Evolutionary conservation across 2,113 vertebrate species (phyloP), one percentile per base, ranked within the genome.

Genomic region (Chaenogobius annularis): DNA sequence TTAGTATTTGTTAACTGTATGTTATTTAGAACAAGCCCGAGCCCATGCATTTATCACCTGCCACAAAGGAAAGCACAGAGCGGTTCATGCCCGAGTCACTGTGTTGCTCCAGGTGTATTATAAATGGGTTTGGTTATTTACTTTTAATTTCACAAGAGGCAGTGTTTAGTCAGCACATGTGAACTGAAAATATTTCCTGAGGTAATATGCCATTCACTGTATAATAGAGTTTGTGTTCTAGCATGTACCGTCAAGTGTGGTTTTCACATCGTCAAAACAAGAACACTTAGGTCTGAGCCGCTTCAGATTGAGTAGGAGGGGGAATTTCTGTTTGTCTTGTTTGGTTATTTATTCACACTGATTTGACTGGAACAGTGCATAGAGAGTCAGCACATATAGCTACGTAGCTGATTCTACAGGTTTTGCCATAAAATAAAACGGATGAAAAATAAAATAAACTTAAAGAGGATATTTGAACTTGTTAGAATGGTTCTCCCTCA

Each of bases 241-340:
- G 84, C 84, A 82, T 84, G 83, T 75, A 90, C 77, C 84, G 90
- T 92, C 88, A 85, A 72, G 73, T 94, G 95, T 91, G 95, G 95
- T 94, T 92, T 90, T 87, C 81, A 91, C 91, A 93, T 93, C 92
- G 94, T 96, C 96, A 96, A 94, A 96, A 94, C 95, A 95, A 92
- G 93, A 96, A 90, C 89, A 89, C 90, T 95, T 92, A 86, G 92
- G 78, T 79, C 82, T 88, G 79, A 82, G 68, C 67, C 69, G 80
- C 80, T 77, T 84, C 70, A 90, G 92, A 92, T 91, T 75, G 68
- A 55, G 92, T 90, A 82, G 82, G 91, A 73, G 92, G 90, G 89
- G 90, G 68, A 84, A 62, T 79, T 83, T 81, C 74, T 93, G 68
- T 87, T 66, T 73, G 75, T 70, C 81, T 87, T 87, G 63, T 86